Evolutionary conservation across 2,888 invertebrate genomes (phyloP).

Genomic region (Cyclophora albipunctata): DNA sequence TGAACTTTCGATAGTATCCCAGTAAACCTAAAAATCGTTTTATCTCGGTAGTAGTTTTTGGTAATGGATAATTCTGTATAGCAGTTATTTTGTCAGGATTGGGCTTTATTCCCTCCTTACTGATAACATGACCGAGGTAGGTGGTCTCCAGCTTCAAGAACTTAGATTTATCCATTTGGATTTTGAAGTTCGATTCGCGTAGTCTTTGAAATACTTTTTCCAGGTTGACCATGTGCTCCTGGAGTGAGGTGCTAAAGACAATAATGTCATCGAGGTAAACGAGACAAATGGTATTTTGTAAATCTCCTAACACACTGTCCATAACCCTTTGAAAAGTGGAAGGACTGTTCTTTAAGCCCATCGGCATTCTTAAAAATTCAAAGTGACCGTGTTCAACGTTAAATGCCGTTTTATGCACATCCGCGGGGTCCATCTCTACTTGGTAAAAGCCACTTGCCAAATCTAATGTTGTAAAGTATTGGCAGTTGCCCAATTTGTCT

Average conservation of each 20-base stretch:
- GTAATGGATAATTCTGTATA: slow-evolving; percentile 21
- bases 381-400: slow-evolving; percentile 4
- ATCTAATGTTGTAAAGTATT: no score
- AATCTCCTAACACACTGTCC: not conserved
- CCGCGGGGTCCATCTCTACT: no score
- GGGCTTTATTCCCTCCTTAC: slow-evolving; percentile 22
- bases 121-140: slow-evolving; percentile 31
- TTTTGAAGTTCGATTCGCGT: slow-evolving; percentile 14
- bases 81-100: slow-evolving; percentile 24
- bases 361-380: slow-evolving; percentile 4
- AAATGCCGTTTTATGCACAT: slow-evolving; percentile 1
- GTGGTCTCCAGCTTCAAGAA: not conserved
- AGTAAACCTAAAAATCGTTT: slow-evolving; percentile 38
- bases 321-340: no score
- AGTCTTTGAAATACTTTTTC: slow-evolving; percentile 13
- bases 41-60: slow-evolving; percentile 20
- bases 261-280: slow-evolving; percentile 31
- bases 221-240: no score
- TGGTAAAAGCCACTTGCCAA: no score
- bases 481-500: no score
- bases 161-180: no score
- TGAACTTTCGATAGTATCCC: slow-evolving; percentile 40
- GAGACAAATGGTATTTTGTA: not conserved
- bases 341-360: no score
- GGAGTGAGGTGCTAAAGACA: no score